phyloP scores from a whole-genome alignment of 1,140 invertebrate species.

The Stenopsyche tienmushanensis region DNA sequence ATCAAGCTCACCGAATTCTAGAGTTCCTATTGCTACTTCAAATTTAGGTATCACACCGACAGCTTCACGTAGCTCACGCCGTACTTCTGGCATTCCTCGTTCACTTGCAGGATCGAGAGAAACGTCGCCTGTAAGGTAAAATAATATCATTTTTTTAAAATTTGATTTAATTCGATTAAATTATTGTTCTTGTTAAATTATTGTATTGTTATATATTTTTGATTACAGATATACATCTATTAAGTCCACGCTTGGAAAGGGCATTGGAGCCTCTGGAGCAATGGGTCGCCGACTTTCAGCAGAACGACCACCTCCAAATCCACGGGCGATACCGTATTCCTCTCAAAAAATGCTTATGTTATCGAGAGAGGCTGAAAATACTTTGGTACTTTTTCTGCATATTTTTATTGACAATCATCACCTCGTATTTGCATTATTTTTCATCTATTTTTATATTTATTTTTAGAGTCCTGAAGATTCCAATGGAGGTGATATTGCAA shows the following conservation, averaged over 20 bases:
- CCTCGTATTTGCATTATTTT: background rate
- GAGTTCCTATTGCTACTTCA: constrained; percentile 53
- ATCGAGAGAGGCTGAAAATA: constrained; percentile 79
- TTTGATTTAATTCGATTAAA: background rate
- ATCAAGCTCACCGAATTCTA: constrained; percentile 84
- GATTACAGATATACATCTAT: constrained; percentile 11
- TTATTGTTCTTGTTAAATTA: background rate
- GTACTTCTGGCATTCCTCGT: constrained; percentile 71
- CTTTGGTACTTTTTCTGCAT: constrained; percentile 24
- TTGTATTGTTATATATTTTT: background rate
- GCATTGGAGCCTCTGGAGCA: constrained; percentile 26
- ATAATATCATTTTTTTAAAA: background rate
- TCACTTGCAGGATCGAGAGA: constrained; percentile 68
- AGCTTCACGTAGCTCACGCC: constrained; percentile 49
- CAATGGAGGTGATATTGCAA: constrained; percentile 39
- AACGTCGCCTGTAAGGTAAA: constrained; percentile 59
- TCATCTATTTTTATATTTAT: background rate
- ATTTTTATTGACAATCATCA: background rate
- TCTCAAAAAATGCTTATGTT: constrained; percentile 82
- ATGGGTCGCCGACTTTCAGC: constrained; percentile 45
- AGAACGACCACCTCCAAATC: constrained; percentile 57
- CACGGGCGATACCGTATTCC: constrained; percentile 55
- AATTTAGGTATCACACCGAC: constrained; percentile 35
- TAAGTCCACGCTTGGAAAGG: constrained; percentile 8
- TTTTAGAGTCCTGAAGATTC: constrained; percentile 50